A percentile compares a stretch with the other conserved stretches of the same genome.
Evolutionary conservation across 2,888 invertebrate species (phyloP).

Genomic region (Cremastinae sp.): DNA sequence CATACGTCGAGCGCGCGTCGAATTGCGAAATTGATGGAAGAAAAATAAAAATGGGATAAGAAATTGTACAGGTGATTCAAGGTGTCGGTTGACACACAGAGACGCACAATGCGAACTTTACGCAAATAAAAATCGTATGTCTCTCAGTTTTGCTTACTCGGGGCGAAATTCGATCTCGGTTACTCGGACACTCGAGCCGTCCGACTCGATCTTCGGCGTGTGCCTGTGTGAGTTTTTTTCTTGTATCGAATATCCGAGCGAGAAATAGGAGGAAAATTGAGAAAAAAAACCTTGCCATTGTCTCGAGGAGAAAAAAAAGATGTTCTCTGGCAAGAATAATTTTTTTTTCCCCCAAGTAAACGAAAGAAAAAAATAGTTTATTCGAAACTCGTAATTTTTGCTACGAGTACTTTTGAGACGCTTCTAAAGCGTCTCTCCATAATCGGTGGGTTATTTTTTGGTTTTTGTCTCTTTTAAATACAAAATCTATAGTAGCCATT

Average conservation of each 20-base stretch:
- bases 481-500: constrained; percentile 61
- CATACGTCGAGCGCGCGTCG: too few species aligned
- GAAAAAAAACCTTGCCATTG: not conserved
- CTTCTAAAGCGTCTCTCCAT: constrained; percentile 47
- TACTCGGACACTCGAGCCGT: constrained; percentile 37
- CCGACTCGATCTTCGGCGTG: constrained; percentile 35
- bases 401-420: constrained; percentile 57
- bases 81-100: constrained; percentile 46
- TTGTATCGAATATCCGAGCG: constrained; percentile 37
- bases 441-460: constrained; percentile 10
- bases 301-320: constrained; percentile 1
- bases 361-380: not conserved
- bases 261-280: constrained; percentile 12
- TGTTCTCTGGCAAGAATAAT: constrained; percentile 17
- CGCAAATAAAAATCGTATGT: constrained; percentile 37
- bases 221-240: constrained; percentile 18
- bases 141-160: constrained; percentile 35
- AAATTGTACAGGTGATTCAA: constrained; percentile 17
- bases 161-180: constrained; percentile 45
- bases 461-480: constrained; percentile 54
- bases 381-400: constrained; percentile 52
- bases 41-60: constrained; percentile 1
- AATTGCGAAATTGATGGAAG: constrained; percentile 2
- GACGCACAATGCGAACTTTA: constrained; percentile 4
- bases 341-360: constrained; percentile 16